These are phyloP conservation scores for Rafetus swinhoei DNA, from an alignment of 2,113 vertebrate genomes.

Conservation along the genomic window DNA sequence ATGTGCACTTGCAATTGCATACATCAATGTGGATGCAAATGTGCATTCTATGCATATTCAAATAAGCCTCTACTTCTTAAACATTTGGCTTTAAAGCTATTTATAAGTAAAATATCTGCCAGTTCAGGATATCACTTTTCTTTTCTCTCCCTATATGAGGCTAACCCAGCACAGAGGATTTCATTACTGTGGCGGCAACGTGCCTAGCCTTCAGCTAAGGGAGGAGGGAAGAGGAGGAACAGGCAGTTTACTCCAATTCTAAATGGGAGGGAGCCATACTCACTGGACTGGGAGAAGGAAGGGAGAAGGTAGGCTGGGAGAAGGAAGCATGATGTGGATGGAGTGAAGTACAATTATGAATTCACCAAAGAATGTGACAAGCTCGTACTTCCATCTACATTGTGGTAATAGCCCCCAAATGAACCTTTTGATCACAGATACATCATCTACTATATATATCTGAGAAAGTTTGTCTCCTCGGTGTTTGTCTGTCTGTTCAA, in stretches of 20 bases:
- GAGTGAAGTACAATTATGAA: background rate
- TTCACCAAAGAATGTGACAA: background rate
- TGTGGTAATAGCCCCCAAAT: slow-evolving; percentile 2
- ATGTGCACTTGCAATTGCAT: background rate
- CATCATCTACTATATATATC: background rate
- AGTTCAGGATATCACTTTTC: background rate
- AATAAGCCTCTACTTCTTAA: background rate
- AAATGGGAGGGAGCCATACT: background rate
- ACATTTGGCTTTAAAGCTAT: background rate
- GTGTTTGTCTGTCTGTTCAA: too few relatives aligned
- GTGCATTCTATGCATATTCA: background rate
- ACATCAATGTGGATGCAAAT: background rate
- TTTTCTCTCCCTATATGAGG: background rate
- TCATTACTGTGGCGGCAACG: background rate
- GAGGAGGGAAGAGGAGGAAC: background rate
- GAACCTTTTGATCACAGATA: slow-evolving; percentile 37
- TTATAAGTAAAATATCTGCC: background rate
- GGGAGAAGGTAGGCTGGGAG: background rate
- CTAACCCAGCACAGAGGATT: background rate
- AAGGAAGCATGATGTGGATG: background rate
- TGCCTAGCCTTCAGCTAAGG: background rate
- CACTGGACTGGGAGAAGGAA: background rate
- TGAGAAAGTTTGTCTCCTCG: too few relatives aligned
- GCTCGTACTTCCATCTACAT: background rate
- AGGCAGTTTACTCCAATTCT: fast-evolving